Conservation (phyloP, 1,140 invertebrate species). For the Maniola jurtina region DNA sequence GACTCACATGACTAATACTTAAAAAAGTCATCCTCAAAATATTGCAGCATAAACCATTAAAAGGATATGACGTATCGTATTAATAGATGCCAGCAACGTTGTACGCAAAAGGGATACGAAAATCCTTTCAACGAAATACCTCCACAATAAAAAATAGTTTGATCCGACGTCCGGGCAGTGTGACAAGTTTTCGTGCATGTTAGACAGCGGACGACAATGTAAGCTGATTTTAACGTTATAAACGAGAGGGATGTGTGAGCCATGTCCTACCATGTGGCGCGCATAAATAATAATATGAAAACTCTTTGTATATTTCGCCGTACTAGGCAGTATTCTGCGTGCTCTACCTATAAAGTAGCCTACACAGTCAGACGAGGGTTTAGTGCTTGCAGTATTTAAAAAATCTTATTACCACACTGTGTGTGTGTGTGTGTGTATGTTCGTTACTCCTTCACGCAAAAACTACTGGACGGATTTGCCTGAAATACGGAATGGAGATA, state of each 20-base stretch:
- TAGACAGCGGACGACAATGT: neutral
- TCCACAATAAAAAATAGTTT: conserved; percentile 15
- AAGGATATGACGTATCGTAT: neutral
- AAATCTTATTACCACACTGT: too few relatives aligned
- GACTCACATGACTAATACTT: too few relatives aligned
- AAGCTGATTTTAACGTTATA: conserved; percentile 1
- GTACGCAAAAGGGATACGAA: conserved; percentile 6
- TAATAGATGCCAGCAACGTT: conserved; percentile 9
- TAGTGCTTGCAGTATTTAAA: neutral
- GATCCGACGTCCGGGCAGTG: conserved; percentile 10
- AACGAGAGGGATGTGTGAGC: conserved; percentile 2
- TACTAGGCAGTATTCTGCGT: too few relatives aligned
- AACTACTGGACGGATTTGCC: too few relatives aligned
- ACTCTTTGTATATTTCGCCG: conserved; percentile 1
- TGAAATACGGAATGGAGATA: too few relatives aligned
- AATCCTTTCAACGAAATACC: conserved; percentile 4
- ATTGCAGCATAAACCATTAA: too few relatives aligned
- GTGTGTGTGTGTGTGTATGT: too few relatives aligned
- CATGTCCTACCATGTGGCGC: neutral
- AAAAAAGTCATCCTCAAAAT: too few relatives aligned
- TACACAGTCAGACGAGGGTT: neutral
- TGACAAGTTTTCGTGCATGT: conserved; percentile 13
- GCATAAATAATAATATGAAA: neutral
- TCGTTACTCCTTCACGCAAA: too few relatives aligned
- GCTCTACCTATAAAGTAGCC: neutral